These are phyloP conservation scores for Amphiura filiformis DNA, from an alignment of 35 echinoderm and acorn worm genomes.

Conservation along the genomic window DNA sequence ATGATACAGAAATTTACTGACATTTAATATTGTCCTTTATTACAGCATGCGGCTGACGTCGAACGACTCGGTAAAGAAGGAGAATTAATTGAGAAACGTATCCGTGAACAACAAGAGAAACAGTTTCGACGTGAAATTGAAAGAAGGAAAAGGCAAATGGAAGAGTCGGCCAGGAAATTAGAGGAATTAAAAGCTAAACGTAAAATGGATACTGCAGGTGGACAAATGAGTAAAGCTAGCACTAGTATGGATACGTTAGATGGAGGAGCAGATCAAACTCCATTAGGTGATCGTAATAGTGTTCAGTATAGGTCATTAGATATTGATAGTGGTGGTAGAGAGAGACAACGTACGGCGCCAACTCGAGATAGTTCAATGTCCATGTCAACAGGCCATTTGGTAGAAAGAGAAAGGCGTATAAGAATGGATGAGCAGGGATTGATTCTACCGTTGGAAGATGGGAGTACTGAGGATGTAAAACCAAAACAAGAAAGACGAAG, in stretches of 20 bases:
- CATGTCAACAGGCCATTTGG: conserved; percentile 39
- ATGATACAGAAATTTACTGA: no score
- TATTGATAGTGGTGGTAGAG: conserved; percentile 22
- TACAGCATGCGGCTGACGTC: conserved; percentile 48
- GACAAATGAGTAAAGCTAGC: conserved; percentile 24
- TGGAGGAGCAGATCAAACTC: background rate
- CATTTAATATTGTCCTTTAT: background rate
- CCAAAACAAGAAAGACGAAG: background rate
- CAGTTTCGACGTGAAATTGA: conserved; percentile 69
- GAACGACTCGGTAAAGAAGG: conserved; percentile 88
- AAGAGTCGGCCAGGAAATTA: conserved; percentile 59
- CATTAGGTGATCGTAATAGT: background rate
- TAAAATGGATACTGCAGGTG: conserved; percentile 30
- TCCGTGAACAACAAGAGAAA: conserved; percentile 67
- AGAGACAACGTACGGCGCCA: background rate
- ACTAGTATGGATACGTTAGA: background rate
- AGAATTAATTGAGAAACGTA: conserved; percentile 89
- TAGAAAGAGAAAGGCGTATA: conserved; percentile 48
- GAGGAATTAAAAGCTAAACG: conserved; percentile 71
- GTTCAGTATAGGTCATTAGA: conserved; percentile 44
- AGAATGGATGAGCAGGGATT: conserved; percentile 49
- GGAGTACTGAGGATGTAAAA: conserved; percentile 1
- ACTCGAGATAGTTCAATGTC: background rate
- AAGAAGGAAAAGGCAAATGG: conserved; percentile 63
- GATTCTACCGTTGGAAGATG: conserved; percentile 62